Conservation (phyloP, 2,888 invertebrate species). For the Ormyrus labotus region DNA sequence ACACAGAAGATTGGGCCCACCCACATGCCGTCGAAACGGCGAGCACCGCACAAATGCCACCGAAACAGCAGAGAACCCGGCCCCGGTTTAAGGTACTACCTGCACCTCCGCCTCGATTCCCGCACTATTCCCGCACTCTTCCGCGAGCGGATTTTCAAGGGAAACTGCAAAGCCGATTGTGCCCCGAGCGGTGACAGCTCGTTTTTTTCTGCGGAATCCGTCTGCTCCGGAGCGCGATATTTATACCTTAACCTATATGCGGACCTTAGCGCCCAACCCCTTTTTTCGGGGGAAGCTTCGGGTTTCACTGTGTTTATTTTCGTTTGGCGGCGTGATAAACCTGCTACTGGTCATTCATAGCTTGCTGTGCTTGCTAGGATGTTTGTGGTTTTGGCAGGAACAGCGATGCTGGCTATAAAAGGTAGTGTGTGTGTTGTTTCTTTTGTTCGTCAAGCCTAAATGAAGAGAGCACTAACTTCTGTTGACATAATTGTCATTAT, state of each 20-base stretch:
- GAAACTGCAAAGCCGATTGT: no score
- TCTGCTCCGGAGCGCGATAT: conserved; percentile 30
- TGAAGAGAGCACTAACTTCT: conserved; percentile 11
- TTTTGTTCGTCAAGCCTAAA: not conserved
- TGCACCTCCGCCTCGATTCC: not conserved
- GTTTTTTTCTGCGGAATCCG: not conserved
- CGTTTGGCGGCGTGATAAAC: not conserved
- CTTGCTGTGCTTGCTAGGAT: no score
- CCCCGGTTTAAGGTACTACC: conserved; percentile 69
- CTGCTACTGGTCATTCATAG: not conserved
- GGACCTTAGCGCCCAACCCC: conserved; percentile 25
- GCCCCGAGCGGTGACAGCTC: no score
- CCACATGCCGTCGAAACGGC: conserved; percentile 45
- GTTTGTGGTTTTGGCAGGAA: no score
- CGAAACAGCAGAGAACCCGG: conserved; percentile 66
- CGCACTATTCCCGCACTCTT: not conserved
- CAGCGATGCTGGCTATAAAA: no score
- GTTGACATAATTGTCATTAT: conserved; percentile 37
- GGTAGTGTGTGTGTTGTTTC: not conserved
- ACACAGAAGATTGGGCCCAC: not conserved
- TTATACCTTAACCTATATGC: conserved; percentile 48
- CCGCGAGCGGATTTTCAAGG: no score
- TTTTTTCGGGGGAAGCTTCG: not conserved
- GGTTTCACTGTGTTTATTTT: conserved; percentile 13
- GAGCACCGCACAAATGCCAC: conserved; percentile 64